Evolutionary conservation across 2,113 vertebrate genomes (phyloP).

Genomic region (Leucopsar rothschildi): DNA sequence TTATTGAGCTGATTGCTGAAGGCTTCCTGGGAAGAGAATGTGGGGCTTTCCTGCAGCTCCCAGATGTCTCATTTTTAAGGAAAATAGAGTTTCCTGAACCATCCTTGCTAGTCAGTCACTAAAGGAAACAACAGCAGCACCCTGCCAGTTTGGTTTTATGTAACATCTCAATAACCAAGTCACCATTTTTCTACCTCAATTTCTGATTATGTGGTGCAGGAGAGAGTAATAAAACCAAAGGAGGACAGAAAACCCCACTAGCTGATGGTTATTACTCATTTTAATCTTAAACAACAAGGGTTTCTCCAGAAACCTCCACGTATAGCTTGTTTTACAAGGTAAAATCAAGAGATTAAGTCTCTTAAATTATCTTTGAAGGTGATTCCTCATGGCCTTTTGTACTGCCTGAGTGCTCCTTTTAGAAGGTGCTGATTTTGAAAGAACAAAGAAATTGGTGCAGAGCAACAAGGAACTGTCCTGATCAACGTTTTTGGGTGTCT

Average conservation of each 20-base stretch:
- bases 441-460: not conserved
- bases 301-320: not conserved
- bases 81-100: not conserved
- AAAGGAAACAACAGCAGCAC: not conserved
- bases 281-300: not conserved
- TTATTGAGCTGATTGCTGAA: not conserved
- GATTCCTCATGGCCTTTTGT: not conserved
- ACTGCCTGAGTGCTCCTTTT: not conserved
- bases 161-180: not conserved
- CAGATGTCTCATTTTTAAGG: not conserved
- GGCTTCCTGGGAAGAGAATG: not conserved
- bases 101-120: not conserved
- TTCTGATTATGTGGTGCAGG: not conserved
- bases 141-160: not conserved
- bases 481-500: not conserved
- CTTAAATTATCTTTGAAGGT: not conserved
- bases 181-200: conserved; percentile 40
- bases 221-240: conserved; percentile 7
- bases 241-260: not conserved
- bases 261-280: not conserved
- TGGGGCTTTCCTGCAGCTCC: not conserved
- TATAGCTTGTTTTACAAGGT: not conserved
- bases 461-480: not conserved
- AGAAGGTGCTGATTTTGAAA: not conserved
- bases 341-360: not conserved